phyloP scores from a whole-genome alignment of 2,797 vertebrate species.

The Eulemur mongoz region DNA sequence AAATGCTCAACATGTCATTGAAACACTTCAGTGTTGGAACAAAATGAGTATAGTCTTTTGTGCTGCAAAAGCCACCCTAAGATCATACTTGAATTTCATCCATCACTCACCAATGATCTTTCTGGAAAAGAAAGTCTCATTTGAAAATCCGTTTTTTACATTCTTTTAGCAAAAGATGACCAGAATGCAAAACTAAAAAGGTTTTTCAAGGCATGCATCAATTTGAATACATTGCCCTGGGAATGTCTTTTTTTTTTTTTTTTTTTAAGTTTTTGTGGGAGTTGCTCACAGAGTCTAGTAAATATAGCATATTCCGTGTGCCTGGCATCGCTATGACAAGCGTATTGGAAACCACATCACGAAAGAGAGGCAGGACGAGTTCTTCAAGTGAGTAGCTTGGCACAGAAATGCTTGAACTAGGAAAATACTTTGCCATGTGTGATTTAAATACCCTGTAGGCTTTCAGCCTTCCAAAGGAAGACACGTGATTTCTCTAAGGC shows the following conservation, averaged over 20 bases:
- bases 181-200: conserved; percentile 36
- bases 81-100: conserved; percentile 6
- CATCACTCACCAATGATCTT: conserved; percentile 18
- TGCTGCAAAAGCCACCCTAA: neutral
- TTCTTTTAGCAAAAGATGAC: conserved; percentile 29
- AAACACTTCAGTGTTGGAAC: neutral
- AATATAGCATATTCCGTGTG: neutral
- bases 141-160: neutral
- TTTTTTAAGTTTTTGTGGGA: neutral
- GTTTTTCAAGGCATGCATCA: neutral
- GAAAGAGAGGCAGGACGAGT: neutral
- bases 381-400: neutral
- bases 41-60: conserved; percentile 42
- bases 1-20: neutral
- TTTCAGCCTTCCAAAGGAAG: neutral
- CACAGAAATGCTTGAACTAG: neutral
- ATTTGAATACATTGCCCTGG: conserved; percentile 41
- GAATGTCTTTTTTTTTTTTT: neutral
- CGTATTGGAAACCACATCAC: neutral
- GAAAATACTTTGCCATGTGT: neutral
- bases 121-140: conserved; percentile 17
- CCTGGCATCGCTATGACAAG: neutral
- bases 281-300: neutral
- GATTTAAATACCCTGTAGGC: neutral
- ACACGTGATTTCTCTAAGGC: neutral